Evolutionary conservation across 1,140 invertebrate species (phyloP), one percentile per base, ranked within the genome.

Genomic region (Eriocheir sinensis): DNA sequence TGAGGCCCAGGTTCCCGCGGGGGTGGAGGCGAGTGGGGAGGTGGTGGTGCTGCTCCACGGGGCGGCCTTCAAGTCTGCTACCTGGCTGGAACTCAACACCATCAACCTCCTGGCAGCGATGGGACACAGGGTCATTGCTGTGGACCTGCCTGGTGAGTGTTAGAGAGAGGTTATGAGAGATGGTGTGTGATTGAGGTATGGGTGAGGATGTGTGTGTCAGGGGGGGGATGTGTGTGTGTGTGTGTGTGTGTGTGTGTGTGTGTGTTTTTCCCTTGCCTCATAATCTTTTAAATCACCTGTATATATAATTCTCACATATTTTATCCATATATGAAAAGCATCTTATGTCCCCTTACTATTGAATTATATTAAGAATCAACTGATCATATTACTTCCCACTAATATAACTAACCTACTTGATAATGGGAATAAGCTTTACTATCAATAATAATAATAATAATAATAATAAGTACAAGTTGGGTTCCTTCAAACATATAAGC

Each of bases 1-100:
- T 44, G 95, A 96, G 89, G 96, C 95, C 17, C n/a, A 44, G 17
- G 95, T 95, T 38, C 96, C 96, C 34, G 80, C 34, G 3, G 95
- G 89, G 88, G 89, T 95, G 0, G n/a, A 48, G 21, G 17, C 86
- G 21, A 94, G 92, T 86, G 89, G 91, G n/a, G 90, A 94, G 36
- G 89, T 85, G 81, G 96, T 97, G 21, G 95, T 97, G 0, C 96
- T 97, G 0, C 95, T 97, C 0, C 97, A 97, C 96, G 97, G 97
- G 6, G 95, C 95, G 41, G 92, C 91, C 41, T 97, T 97, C 95
- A 96, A 96, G 8, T 97, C 97, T 3, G 40, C 96, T 93, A 96
- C 96, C 40, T 97, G 97, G 97, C 53, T 96, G 15, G 96, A 97
- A 4, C 96, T 97, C 21, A 95, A 96, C 91, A 97, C 97, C 17